A percentile compares a stretch with the other conserved stretches of the same genome.
These are phyloP conservation scores for Argopecten irradians DNA, from an alignment of 1,140 invertebrate genomes.

Conservation along the genomic window DNA sequence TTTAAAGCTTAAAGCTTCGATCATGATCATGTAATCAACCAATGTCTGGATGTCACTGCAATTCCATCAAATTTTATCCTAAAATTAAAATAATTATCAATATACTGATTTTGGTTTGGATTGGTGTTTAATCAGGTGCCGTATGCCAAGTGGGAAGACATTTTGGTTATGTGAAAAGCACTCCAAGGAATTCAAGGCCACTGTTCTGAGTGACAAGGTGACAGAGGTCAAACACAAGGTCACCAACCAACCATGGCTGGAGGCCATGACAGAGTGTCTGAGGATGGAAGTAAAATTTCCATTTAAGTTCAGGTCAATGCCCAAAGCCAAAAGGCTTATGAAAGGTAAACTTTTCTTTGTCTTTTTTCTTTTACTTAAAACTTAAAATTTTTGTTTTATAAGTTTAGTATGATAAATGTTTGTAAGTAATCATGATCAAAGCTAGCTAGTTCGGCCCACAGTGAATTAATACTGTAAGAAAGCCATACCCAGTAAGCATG, in stretches of 20 bases:
- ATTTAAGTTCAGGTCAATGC: neutral
- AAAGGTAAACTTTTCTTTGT: neutral
- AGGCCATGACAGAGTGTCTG: neutral
- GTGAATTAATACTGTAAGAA: no score
- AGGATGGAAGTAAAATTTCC: neutral
- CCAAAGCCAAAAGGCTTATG: neutral
- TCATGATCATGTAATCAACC: no score
- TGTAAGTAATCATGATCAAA: no score
- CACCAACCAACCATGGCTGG: conserved; percentile 3
- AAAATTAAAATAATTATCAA: no score
- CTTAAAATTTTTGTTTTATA: no score
- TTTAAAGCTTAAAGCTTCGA: no score
- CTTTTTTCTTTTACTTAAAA: neutral
- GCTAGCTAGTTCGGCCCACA: no score
- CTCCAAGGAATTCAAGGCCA: neutral
- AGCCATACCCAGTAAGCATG: no score
- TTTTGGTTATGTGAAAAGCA: neutral
- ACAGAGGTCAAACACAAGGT: neutral
- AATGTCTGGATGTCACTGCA: no score
- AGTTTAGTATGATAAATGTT: no score
- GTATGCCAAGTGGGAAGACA: neutral
- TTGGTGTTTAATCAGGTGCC: neutral
- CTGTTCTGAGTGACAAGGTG: neutral
- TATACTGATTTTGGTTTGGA: no score
- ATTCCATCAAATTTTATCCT: no score